A percentile compares a stretch with the other conserved stretches of the same genome.
Evolutionary conservation across 1,140 invertebrate genomes (phyloP).

Genomic region (Parapsyche elsis): DNA sequence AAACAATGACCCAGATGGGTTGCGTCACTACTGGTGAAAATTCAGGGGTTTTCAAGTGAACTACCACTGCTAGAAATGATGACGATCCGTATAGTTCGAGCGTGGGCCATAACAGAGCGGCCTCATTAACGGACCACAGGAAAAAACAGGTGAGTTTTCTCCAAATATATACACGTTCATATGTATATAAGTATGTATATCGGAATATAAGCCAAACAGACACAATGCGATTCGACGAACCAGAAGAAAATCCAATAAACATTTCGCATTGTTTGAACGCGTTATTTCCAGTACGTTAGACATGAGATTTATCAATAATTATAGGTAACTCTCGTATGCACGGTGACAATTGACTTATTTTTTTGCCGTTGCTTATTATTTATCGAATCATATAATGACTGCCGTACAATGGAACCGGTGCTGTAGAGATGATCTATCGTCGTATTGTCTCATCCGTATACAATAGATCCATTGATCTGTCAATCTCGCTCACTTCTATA

Average conservation of each 20-base stretch:
- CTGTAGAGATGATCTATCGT: conserved; percentile 26
- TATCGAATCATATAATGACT: neutral
- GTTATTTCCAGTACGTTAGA: neutral
- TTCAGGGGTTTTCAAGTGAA: neutral
- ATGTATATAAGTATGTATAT: too few relatives aligned
- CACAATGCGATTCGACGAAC: too few relatives aligned
- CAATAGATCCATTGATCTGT: conserved; percentile 34
- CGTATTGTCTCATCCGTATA: conserved; percentile 12
- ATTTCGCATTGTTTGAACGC: too few relatives aligned
- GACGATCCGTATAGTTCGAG: too few relatives aligned
- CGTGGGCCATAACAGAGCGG: too few relatives aligned
- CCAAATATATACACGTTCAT: too few relatives aligned
- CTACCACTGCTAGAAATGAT: too few relatives aligned
- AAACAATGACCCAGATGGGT: conserved; percentile 44
- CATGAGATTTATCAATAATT: conserved; percentile 9
- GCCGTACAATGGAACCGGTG: neutral
- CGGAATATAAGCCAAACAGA: too few relatives aligned
- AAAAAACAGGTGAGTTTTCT: too few relatives aligned
- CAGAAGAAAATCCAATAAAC: too few relatives aligned
- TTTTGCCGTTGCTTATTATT: neutral
- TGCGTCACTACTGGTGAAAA: neutral
- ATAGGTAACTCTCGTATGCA: neutral
- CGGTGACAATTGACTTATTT: conserved; percentile 7
- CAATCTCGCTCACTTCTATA: neutral
- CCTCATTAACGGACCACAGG: too few relatives aligned